Evolutionary conservation across 2,797 vertebrate species (phyloP).

Genomic region (Lacerta viridis): DNA sequence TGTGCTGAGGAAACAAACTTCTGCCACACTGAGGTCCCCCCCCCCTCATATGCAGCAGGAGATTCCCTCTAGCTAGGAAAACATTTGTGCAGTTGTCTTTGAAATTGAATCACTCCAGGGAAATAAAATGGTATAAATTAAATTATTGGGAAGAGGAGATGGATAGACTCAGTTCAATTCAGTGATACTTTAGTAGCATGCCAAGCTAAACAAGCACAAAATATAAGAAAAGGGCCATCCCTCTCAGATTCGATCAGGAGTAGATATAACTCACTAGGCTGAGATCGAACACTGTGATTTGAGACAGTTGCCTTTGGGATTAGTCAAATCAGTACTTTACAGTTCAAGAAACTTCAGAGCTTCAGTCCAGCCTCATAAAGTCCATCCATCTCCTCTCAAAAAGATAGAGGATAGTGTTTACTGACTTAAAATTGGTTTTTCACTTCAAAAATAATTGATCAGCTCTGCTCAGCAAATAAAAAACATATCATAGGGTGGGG

Average conservation of each 20-base stretch:
- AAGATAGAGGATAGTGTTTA: background rate
- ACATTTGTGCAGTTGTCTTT: slow-evolving; percentile 44
- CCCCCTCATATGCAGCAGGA: background rate
- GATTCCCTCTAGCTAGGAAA: slow-evolving; percentile 33
- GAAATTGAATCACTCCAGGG: slow-evolving; percentile 38
- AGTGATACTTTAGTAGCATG: slow-evolving; percentile 28
- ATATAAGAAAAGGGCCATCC: slow-evolving; percentile 30
- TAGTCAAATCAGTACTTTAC: background rate
- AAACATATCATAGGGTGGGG: background rate
- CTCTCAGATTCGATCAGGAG: slow-evolving; percentile 33
- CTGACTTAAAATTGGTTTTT: background rate
- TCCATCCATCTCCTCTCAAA: background rate
- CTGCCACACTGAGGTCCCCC: background rate
- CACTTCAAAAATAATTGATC: slow-evolving; percentile 3
- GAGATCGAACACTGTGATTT: slow-evolving; percentile 25
- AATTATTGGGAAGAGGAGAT: slow-evolving; percentile 21
- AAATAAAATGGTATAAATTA: slow-evolving; percentile 43
- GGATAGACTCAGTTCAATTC: slow-evolving; percentile 34
- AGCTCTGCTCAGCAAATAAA: slow-evolving; percentile 4
- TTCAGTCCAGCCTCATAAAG: slow-evolving; percentile 29
- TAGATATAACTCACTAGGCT: slow-evolving; percentile 22
- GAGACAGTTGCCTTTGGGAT: slow-evolving; percentile 16
- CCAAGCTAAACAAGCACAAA: slow-evolving; percentile 39
- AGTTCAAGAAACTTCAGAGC: slow-evolving; percentile 26
- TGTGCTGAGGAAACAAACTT: slow-evolving; percentile 1